Conservation (phyloP, 2,888 invertebrate species). For the Epinotia bilunana region DNA sequence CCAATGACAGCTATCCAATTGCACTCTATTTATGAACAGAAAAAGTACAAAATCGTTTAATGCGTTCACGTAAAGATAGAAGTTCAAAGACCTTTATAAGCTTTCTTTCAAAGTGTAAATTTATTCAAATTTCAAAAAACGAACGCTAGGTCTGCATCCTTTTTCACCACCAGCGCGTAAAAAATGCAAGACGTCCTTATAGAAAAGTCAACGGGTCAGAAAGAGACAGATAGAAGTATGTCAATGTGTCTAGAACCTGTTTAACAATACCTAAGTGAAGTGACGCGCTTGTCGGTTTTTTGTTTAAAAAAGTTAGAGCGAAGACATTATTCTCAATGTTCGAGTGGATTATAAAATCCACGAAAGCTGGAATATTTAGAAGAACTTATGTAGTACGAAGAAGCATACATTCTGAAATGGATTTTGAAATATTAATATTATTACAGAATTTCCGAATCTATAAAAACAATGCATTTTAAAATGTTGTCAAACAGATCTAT, state of each 20-base stretch:
- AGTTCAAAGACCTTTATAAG: constrained; percentile 62
- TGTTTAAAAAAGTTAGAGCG: constrained; percentile 43
- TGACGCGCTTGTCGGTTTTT: constrained; percentile 60
- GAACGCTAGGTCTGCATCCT: constrained; percentile 69
- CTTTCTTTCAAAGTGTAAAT: constrained; percentile 81
- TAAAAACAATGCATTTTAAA: too few relatives aligned
- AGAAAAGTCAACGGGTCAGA: constrained; percentile 45
- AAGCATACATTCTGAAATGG: too few relatives aligned
- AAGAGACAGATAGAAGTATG: constrained; percentile 47
- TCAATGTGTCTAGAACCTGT: constrained; percentile 57
- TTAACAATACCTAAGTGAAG: constrained; percentile 67
- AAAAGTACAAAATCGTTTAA: constrained; percentile 14
- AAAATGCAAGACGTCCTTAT: constrained; percentile 50
- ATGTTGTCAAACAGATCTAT: too few relatives aligned
- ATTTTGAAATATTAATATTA: too few relatives aligned
- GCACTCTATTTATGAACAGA: constrained; percentile 16
- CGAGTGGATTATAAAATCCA: too few relatives aligned
- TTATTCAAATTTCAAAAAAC: constrained; percentile 81
- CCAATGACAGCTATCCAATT: constrained; percentile 26
- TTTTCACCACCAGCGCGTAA: constrained; percentile 59
- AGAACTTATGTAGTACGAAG: too few relatives aligned
- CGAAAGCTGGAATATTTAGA: too few relatives aligned
- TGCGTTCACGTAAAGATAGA: constrained; percentile 51
- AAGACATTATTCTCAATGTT: constrained; percentile 17
- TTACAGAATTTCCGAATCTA: too few relatives aligned